phyloP scores from a whole-genome alignment of 1,140 invertebrate species.

The Saccostrea echinata region DNA sequence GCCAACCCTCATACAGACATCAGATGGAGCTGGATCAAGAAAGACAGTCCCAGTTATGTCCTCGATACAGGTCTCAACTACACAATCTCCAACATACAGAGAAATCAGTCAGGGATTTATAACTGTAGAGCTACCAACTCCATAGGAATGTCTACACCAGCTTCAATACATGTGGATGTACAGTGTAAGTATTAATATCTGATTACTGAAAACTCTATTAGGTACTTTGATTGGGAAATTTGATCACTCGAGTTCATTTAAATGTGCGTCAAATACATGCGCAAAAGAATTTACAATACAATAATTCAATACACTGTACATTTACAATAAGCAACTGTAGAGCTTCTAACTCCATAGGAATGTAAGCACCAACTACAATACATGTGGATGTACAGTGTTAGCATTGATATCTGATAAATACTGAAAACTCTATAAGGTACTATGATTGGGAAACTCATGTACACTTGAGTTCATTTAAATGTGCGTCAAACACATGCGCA shows the following conservation, averaged over 20 bases:
- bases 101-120: not conserved
- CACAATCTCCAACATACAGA: not conserved
- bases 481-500: no score
- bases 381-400: not conserved
- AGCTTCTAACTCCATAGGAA: not conserved
- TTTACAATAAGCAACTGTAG: not conserved
- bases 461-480: no score
- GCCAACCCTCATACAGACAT: not conserved
- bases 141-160: not conserved
- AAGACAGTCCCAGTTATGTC: not conserved
- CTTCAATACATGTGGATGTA: not conserved
- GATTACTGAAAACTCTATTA: no score
- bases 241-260: no score
- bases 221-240: no score
- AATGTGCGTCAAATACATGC: no score
- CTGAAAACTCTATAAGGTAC: no score
- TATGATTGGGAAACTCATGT: no score
- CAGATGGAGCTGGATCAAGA: not conserved
- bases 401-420: no score
- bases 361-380: not conserved
- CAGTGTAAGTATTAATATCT: constrained; percentile 2
- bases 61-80: not conserved
- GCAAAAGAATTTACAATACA: no score
- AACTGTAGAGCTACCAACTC: not conserved
- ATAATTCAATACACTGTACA: no score